Evolutionary conservation across 2,888 invertebrate genomes (phyloP), one percentile per base, ranked within the genome.

Genomic region (Aphodius granarius): DNA sequence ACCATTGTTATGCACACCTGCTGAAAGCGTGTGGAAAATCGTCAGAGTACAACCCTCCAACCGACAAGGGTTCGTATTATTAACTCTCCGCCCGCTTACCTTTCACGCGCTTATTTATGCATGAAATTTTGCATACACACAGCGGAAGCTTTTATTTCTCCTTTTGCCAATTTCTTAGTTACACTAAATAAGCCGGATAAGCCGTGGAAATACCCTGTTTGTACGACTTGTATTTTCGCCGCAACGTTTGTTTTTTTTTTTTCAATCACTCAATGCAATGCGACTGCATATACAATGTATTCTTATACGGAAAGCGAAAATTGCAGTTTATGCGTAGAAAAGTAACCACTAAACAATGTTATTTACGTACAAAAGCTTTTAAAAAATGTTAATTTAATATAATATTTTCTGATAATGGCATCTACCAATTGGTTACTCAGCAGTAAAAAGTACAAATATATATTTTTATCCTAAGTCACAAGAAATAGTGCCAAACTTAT

Each of bases 111-210:
- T 68, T 68, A 68, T 68, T 68, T 68, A 68, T 68, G 68, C 68
- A 68, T 68, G 68, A 68, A 68, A 68, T 68, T 68, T 68, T 68
- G 68, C 68, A 68, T 68, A 16, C 68, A 68, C 20, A 22, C 68
- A 22, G 13, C 21, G 68, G 20, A 68, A 43, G 43, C 43, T 43
- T 43, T 43, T 43, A 43, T 43, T 43, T 43, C 43, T 43, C 43
- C 43, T 13, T 43, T 43, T 43, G 43, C 9, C 43, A 13, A 43
- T 43, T 13, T 43, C 23, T 43, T 43, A 43, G 9, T 43, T 43
- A 43, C 13, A 13, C 43, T 43, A 13, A 13, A 43, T 43, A 43
- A 43, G 43, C 43, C 43, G 43, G 43, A 43, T 43, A 43, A 43
- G 43, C 43, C 43, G 43, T 43, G 43, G 43, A 43, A 2, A 43